Conservation (phyloP, 1,140 invertebrate genomes). For the Panagrolaimus sp. region DNA sequence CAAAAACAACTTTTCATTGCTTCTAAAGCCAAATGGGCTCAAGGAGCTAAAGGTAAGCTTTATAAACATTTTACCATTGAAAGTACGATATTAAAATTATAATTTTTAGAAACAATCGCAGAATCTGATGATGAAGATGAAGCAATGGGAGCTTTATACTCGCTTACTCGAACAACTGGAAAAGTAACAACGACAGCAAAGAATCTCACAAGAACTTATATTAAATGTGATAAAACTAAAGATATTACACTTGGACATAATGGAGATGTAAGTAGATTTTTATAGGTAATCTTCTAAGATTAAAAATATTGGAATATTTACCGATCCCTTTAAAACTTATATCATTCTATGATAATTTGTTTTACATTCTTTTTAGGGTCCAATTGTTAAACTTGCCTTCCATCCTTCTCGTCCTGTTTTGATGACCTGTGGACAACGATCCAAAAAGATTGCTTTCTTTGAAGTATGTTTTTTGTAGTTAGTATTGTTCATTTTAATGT, state of each 20-base stretch:
- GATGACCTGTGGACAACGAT: constrained; percentile 22
- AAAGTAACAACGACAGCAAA: constrained; percentile 20
- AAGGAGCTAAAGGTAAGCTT: constrained; percentile 4
- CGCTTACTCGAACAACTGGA: constrained; percentile 26
- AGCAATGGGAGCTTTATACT: constrained; percentile 26
- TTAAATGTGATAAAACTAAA: constrained; percentile 21
- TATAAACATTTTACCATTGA: background rate
- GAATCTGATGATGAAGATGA: constrained; percentile 35
- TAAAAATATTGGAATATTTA: background rate
- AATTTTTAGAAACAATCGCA: background rate
- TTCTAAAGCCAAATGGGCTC: background rate
- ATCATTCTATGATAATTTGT: background rate
- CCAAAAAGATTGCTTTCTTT: constrained; percentile 30
- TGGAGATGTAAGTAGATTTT: constrained; percentile 23
- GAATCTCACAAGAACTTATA: constrained; percentile 25
- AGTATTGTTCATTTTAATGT: constrained; percentile 12
- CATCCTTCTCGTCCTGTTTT: constrained; percentile 43
- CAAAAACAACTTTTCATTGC: background rate
- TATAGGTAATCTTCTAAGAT: background rate
- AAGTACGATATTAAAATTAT: background rate
- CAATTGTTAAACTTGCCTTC: constrained; percentile 30
- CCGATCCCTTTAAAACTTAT: too few relatives aligned
- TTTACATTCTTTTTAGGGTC: constrained; percentile 25
- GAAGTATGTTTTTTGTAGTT: constrained; percentile 26
- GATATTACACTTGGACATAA: constrained; percentile 38